phyloP scores from a whole-genome alignment of 2,113 vertebrate genomes.

The Isurus oxyrinchus region DNA sequence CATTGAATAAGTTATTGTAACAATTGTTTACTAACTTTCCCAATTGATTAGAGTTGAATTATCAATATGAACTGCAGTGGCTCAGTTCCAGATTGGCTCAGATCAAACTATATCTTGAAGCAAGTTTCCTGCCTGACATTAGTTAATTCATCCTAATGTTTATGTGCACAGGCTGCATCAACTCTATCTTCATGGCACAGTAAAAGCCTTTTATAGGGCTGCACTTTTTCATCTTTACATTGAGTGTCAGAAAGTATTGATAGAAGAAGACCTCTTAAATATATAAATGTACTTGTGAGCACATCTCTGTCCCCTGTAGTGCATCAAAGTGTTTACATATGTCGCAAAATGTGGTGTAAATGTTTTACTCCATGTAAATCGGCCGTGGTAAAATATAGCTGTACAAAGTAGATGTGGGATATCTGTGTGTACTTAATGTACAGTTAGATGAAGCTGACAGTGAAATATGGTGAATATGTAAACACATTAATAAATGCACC shows the following conservation, averaged over 20 bases:
- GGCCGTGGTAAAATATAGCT: not conserved
- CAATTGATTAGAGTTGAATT: not conserved
- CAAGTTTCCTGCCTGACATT: not conserved
- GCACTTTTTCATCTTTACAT: conserved; percentile 9
- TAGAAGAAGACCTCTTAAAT: not conserved
- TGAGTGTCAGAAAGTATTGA: not conserved
- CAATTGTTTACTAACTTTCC: not conserved
- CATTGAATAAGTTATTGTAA: not conserved
- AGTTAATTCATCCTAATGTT: not conserved
- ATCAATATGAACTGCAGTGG: not conserved
- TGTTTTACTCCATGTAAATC: not conserved
- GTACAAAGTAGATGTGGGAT: not conserved
- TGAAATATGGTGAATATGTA: not conserved
- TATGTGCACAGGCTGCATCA: not conserved
- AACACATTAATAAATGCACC: not conserved
- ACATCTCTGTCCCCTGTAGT: not conserved
- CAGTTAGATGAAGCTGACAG: not conserved
- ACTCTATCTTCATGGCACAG: not conserved
- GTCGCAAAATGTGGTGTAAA: not conserved
- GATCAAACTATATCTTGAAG: not conserved
- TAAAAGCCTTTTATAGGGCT: conserved; percentile 23
- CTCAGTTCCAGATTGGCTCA: not conserved
- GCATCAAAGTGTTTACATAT: not conserved
- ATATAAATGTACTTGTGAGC: not conserved
- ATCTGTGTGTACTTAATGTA: not conserved